These are phyloP conservation scores for Corythoichthys haematopterus DNA, from an alignment of 2,113 vertebrate species.

Conservation along the genomic window DNA sequence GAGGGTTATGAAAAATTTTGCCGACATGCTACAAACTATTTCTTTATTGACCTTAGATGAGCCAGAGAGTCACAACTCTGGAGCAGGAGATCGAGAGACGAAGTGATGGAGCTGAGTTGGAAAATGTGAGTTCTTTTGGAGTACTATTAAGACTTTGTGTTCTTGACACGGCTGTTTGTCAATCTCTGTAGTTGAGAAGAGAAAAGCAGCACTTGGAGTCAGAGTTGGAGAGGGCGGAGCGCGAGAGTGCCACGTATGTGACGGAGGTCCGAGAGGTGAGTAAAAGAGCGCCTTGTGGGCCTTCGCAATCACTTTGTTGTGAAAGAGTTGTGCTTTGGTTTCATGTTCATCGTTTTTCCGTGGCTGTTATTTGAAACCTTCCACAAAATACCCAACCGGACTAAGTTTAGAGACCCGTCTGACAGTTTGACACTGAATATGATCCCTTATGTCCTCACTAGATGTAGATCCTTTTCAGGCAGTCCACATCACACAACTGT, in stretches of 20 bases:
- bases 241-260: conserved; percentile 89
- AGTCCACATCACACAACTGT: conserved; percentile 7
- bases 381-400: background rate
- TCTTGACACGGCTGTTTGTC: background rate
- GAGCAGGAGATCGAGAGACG: conserved; percentile 84
- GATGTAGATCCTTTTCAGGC: background rate
- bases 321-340: background rate
- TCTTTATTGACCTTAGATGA: conserved; percentile 69
- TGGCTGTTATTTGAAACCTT: background rate
- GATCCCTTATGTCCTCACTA: background rate
- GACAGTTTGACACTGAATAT: background rate
- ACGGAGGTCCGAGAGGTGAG: conserved; percentile 94
- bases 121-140: conserved; percentile 72
- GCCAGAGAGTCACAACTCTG: conserved; percentile 69
- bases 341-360: conserved; percentile 7
- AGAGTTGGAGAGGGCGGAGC: conserved; percentile 89
- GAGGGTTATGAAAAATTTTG: background rate
- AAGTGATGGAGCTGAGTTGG: conserved; percentile 79
- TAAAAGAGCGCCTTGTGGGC: background rate
- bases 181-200: conserved; percentile 76
- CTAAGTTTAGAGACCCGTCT: conserved; percentile 19
- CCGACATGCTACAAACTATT: background rate
- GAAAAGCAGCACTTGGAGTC: conserved; percentile 88
- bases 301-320: background rate
- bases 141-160: background rate